These are phyloP conservation scores for Tapera naevia DNA, from an alignment of 2,797 vertebrate species.

Conservation along the genomic window DNA sequence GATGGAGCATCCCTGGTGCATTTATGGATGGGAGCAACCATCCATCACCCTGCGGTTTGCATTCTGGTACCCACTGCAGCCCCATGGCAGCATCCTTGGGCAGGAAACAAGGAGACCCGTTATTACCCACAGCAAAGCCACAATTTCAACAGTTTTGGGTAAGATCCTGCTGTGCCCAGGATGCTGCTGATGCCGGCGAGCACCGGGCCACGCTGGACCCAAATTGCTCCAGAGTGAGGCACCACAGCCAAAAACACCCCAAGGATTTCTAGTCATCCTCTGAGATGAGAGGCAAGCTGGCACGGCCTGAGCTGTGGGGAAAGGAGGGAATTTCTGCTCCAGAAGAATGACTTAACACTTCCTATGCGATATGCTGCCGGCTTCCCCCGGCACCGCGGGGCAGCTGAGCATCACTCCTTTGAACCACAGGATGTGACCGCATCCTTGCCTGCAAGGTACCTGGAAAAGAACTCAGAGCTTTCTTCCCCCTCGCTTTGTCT, in stretches of 20 bases:
- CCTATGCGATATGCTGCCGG: background rate
- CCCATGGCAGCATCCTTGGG: background rate
- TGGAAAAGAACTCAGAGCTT: slow-evolving; percentile 49
- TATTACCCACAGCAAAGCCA: no score
- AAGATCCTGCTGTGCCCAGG: background rate
- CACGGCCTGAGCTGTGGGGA: background rate
- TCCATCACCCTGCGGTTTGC: accelerated
- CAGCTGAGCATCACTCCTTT: background rate
- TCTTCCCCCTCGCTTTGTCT: background rate
- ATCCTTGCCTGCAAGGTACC: slow-evolving; percentile 53
- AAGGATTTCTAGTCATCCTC: background rate
- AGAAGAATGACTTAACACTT: background rate
- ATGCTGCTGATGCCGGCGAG: accelerated
- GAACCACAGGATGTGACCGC: slow-evolving; percentile 47
- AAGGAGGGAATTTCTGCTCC: background rate
- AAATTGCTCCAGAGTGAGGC: background rate
- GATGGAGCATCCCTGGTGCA: background rate
- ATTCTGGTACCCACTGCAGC: background rate
- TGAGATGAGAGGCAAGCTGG: background rate
- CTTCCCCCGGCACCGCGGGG: background rate
- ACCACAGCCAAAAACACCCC: background rate
- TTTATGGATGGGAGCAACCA: background rate
- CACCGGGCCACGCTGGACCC: background rate
- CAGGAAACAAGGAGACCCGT: accelerated
- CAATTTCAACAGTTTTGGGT: background rate